Evolutionary conservation across 2,888 invertebrate genomes (phyloP).

Genomic region (Hirudinaria manillensis): DNA sequence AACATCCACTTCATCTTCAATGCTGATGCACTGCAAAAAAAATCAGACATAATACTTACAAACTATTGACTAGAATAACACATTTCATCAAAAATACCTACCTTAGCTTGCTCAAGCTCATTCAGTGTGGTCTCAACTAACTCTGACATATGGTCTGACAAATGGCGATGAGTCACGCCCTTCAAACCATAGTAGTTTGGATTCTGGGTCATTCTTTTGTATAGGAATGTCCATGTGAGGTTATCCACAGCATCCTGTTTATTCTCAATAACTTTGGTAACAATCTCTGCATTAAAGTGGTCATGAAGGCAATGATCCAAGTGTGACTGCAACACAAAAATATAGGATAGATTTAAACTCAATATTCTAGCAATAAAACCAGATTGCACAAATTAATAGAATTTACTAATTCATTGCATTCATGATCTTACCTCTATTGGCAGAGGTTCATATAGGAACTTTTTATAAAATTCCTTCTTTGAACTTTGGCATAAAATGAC

Average conservation of each 20-base stretch:
- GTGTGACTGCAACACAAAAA: conserved; percentile 66
- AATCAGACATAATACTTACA: background rate
- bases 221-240: conserved; percentile 97
- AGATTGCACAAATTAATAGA: background rate
- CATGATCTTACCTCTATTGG: conserved; percentile 70
- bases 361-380: background rate
- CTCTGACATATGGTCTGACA: conserved; percentile 96
- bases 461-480: conserved; percentile 97
- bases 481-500: conserved; percentile 93
- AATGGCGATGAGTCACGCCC: conserved; percentile 86
- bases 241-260: conserved; percentile 99
- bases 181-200: conserved; percentile 98
- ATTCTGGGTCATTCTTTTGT: conserved; percentile 91
- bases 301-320: conserved; percentile 95
- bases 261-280: conserved; percentile 98
- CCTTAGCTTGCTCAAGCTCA: conserved; percentile 87
- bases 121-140: conserved; percentile 89
- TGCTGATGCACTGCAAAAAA: conserved; percentile 71
- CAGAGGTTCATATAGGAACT: conserved; percentile 90
- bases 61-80: background rate
- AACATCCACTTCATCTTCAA: conserved; percentile 97
- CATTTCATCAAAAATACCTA: conserved; percentile 37
- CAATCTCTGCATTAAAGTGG: conserved; percentile 98
- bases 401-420: background rate
- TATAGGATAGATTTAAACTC: background rate